phyloP scores from a whole-genome alignment of 2,888 invertebrate species.

The Ametastegia equiseti region DNA sequence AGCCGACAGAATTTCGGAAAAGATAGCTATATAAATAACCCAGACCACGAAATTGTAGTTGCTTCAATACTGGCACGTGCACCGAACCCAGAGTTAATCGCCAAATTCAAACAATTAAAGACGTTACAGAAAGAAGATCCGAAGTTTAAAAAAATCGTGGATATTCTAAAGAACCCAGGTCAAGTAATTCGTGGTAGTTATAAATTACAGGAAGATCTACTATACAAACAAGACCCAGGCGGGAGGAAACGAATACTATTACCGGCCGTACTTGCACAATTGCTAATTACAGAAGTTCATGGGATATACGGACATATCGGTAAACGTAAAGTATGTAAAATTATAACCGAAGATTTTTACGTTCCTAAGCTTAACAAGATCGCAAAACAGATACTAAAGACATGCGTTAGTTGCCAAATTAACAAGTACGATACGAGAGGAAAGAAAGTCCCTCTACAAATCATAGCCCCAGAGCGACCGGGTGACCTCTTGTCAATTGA shows the following conservation, averaged over 20 bases:
- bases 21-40: neutral
- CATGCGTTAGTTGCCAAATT: neutral
- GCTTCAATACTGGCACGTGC: neutral
- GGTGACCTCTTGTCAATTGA: constrained; percentile 21
- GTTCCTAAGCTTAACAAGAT: neutral
- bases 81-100: neutral
- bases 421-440: constrained; percentile 13
- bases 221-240: neutral
- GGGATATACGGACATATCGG: constrained; percentile 29
- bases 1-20: constrained; percentile 53
- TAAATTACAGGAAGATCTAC: neutral
- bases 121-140: neutral
- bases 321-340: neutral
- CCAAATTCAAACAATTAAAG: neutral
- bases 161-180: neutral
- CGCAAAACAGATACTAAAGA: neutral
- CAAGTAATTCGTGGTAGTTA: neutral
- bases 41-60: neutral
- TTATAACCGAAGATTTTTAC: neutral
- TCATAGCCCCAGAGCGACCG: neutral
- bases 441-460: neutral
- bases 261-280: neutral
- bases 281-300: neutral
- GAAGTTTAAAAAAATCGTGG: neutral
- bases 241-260: neutral